Percentiles rank a stretch among this genome's conserved stretches.
phyloP scores from a whole-genome alignment of 2,888 invertebrate species.

The Agriopis leucophaearia region DNA sequence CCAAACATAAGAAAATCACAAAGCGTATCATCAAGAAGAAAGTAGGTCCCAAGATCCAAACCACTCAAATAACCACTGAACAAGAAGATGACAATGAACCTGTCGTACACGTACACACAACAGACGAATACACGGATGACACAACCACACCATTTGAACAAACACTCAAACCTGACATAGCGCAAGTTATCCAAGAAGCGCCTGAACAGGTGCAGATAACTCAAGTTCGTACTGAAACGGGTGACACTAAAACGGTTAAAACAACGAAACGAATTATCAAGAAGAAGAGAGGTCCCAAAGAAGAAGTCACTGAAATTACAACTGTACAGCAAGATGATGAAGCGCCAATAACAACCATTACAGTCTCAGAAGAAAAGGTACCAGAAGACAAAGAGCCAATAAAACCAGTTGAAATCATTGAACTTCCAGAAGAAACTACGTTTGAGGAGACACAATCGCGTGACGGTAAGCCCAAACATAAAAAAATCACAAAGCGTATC shows the following conservation, averaged over 20 bases:
- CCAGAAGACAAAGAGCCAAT: neutral
- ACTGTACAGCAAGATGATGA: constrained; percentile 3
- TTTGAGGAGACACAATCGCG: neutral
- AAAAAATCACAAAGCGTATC: constrained; percentile 46
- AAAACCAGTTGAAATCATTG: neutral
- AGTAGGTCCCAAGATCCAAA: constrained; percentile 53
- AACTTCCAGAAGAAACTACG: neutral
- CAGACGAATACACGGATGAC: constrained; percentile 3
- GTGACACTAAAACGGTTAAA: neutral
- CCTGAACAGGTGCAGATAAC: neutral
- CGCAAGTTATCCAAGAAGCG: neutral
- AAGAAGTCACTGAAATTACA: neutral
- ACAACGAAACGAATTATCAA: neutral
- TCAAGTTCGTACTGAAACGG: neutral
- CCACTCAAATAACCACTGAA: constrained; percentile 44
- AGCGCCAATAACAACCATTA: neutral
- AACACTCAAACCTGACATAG: neutral
- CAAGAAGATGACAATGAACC: neutral
- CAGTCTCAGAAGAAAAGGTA: neutral
- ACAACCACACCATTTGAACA: neutral
- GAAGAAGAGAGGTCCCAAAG: neutral
- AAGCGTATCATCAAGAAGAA: constrained; percentile 52
- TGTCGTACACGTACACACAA: neutral
- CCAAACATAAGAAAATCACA: constrained; percentile 28
- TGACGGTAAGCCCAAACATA: constrained; percentile 3